phyloP scores from a whole-genome alignment of 2,113 vertebrate species.

The Crotalus tigris region DNA sequence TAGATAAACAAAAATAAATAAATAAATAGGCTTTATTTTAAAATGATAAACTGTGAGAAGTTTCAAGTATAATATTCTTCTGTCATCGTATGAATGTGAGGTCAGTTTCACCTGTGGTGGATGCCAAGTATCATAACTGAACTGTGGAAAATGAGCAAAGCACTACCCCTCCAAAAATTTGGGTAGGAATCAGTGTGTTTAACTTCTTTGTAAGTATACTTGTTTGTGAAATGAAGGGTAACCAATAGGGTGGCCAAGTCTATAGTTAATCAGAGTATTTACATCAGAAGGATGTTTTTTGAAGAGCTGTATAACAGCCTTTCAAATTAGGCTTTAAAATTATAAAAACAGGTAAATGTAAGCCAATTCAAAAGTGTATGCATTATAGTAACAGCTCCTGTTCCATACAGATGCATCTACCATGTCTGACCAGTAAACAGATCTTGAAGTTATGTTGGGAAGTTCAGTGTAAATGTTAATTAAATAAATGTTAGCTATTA shows the following conservation, averaged over 20 bases:
- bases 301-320: neutral
- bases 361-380: neutral
- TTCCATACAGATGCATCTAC: neutral
- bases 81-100: neutral
- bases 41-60: neutral
- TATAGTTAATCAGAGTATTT: neutral
- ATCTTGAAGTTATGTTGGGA: neutral
- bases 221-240: neutral
- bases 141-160: neutral
- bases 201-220: neutral
- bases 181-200: neutral
- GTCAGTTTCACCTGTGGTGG: neutral
- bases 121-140: neutral
- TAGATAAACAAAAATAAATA: neutral
- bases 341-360: neutral
- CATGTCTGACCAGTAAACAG: neutral
- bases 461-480: neutral
- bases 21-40: neutral
- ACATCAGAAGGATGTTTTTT: neutral
- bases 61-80: neutral
- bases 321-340: neutral
- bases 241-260: neutral
- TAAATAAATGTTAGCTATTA: neutral
- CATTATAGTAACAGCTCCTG: neutral
- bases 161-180: neutral